A percentile compares a stretch with the other conserved stretches of the same genome.
Conservation (phyloP, 1,140 invertebrate genomes). For the Hormaphis cornu region DNA sequence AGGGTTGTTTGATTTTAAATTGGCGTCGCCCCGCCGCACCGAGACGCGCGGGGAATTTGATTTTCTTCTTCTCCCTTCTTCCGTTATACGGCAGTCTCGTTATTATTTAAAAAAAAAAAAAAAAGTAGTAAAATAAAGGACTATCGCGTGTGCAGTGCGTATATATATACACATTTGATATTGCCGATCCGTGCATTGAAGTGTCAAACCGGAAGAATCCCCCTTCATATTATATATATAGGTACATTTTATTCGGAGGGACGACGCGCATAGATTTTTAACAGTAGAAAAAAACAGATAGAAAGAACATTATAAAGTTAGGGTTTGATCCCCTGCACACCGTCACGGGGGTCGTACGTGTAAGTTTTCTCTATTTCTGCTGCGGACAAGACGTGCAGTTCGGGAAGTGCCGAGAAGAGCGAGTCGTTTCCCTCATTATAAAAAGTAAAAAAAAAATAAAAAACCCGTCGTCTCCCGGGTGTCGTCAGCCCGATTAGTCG, state of each 20-base stretch:
- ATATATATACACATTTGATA: background rate
- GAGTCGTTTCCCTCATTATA: slow-evolving; percentile 31
- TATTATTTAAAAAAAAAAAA: slow-evolving; percentile 24
- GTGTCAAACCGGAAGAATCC: slow-evolving; percentile 27
- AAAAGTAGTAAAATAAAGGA: slow-evolving; percentile 20
- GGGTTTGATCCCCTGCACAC: slow-evolving; percentile 8
- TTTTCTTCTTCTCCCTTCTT: background rate
- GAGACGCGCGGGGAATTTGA: slow-evolving; percentile 24
- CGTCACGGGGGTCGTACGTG: background rate
- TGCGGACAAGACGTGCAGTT: background rate
- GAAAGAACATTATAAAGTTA: slow-evolving; percentile 15
- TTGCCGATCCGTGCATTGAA: slow-evolving; percentile 2
- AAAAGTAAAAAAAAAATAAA: slow-evolving; percentile 24
- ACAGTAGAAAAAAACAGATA: background rate
- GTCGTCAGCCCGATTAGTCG: slow-evolving; percentile 32
- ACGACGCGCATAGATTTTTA: slow-evolving; percentile 4
- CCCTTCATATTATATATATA: background rate
- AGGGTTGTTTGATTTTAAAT: slow-evolving; percentile 31
- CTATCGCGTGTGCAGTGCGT: background rate
- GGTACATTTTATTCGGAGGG: background rate
- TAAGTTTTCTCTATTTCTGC: slow-evolving; percentile 6
- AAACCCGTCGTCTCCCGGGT: slow-evolving; percentile 8
- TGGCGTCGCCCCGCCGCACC: background rate
- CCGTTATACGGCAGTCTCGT: background rate
- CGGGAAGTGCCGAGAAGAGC: background rate